phyloP scores from a whole-genome alignment of 2,888 invertebrate species.

The Xestobium rufovillosum region DNA sequence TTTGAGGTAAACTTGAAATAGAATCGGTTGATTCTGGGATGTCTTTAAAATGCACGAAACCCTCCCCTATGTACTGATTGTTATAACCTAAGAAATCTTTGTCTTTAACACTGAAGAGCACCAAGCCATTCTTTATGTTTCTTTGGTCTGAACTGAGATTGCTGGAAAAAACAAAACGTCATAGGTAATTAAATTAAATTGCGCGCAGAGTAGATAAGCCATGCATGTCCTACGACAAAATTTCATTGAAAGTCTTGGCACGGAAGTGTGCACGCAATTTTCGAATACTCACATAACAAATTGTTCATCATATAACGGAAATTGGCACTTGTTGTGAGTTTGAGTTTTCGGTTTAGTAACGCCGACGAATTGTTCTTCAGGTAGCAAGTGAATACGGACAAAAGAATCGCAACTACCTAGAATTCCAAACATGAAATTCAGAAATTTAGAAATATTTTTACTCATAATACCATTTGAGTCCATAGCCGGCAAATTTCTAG shows the following conservation, averaged over 20 bases:
- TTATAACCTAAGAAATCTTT: constrained; percentile 87
- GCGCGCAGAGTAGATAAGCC: too few species aligned
- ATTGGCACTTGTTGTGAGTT: constrained; percentile 85
- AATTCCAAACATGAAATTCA: constrained; percentile 23
- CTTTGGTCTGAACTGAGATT: constrained; percentile 67
- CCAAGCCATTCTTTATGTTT: constrained; percentile 57
- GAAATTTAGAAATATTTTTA: constrained; percentile 9
- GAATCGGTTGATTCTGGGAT: constrained; percentile 57
- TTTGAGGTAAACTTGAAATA: constrained; percentile 59
- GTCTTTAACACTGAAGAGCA: constrained; percentile 91
- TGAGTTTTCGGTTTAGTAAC: constrained; percentile 77
- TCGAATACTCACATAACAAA: constrained; percentile 84
- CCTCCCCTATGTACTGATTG: constrained; percentile 93
- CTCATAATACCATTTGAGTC: constrained; percentile 85
- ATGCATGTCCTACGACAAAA: too few species aligned
- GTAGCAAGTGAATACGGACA: constrained; percentile 77
- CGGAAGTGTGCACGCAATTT: too few species aligned
- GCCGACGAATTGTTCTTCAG: constrained; percentile 73
- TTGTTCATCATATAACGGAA: constrained; percentile 91
- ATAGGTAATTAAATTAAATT: constrained; percentile 16
- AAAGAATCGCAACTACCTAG: constrained; percentile 87
- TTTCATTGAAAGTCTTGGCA: too few species aligned
- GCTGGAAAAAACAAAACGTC: constrained; percentile 45
- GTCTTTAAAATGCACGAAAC: constrained; percentile 75
- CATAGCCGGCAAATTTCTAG: constrained; percentile 75